phyloP scores from a whole-genome alignment of 2,113 vertebrate genomes.

The Origma solitaria region DNA sequence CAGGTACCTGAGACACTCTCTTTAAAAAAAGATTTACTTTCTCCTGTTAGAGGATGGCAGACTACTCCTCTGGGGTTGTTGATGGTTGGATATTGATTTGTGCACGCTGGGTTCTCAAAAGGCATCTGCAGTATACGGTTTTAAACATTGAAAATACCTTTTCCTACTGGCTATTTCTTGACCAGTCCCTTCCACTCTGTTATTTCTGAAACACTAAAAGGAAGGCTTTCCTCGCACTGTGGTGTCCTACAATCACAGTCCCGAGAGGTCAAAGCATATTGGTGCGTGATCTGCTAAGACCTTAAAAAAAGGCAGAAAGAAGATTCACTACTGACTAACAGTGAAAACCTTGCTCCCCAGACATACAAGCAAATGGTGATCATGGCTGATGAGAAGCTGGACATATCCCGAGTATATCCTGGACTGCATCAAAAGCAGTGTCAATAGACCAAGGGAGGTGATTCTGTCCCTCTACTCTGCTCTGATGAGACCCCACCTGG shows the following conservation, averaged over 20 bases:
- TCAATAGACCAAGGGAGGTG: rapidly evolving
- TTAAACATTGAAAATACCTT: background rate
- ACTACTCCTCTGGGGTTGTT: background rate
- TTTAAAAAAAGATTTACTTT: background rate
- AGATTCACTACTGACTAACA: background rate
- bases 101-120: background rate
- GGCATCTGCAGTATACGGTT: rapidly evolving
- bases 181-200: background rate
- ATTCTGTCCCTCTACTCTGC: background rate
- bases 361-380: background rate
- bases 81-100: background rate
- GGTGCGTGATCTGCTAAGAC: background rate
- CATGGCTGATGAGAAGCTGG: background rate
- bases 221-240: background rate
- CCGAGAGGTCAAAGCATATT: background rate
- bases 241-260: background rate
- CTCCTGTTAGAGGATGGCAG: background rate
- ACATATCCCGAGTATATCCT: background rate
- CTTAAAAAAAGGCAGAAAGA: background rate
- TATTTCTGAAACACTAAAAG: background rate
- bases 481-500: background rate
- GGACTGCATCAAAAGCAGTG: background rate
- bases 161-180: background rate
- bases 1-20: background rate
- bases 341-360: background rate